Evolutionary conservation across 1,140 invertebrate genomes (phyloP), one percentile per base, ranked within the genome.

Genomic region (Cyrtorhinus lividipennis): DNA sequence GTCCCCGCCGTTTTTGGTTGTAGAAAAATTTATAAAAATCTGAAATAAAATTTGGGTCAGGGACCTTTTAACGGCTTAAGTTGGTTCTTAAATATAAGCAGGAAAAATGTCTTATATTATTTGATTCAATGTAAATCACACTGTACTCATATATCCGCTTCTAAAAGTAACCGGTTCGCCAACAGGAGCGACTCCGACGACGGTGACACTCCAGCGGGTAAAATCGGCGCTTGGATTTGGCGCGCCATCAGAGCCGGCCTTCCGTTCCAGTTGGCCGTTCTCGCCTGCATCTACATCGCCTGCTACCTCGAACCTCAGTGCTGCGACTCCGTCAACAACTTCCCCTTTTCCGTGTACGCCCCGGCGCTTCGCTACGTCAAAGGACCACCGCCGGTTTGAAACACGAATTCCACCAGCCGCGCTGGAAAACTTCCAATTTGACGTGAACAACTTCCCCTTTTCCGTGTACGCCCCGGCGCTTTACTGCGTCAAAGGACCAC

Each of bases 381-480:
- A 53, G 90, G 90, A 65, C 88, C 89, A 20, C 90, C 90, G 27
- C 90, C 90, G 5, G 30, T 38, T 38, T 38, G 15, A 38, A 5
- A 15, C 5, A 38, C 30, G 30, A 8, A 8, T 38, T 38, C 5
- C 15, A 38, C 5, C 5, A 38, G 15, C 5, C 30, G 15, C 15
- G 30, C 30, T 8, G 30, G 5, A 38, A 38, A 38, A 38, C 30
- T 38, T 38, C n/a, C n/a, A n/a, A n/a, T n/a, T n/a, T n/a, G n/a
- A n/a, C 13, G 78, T 90, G 62, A 90, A 92, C 75, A 90, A 86
- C 60, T 80, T 92, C 64, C 84, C 83, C 24, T 78, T 88, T 67
- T 90, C 87, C 0, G 76, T 93, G 22, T n/a, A n/a, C n/a, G 85
- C 85, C 2, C 90, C 90, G 1, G 88, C 92, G 69, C 74, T 94